Base-by-base conservation (phyloP, 2,113 vertebrate genomes). In the Poicephalus meyeri region DNA sequence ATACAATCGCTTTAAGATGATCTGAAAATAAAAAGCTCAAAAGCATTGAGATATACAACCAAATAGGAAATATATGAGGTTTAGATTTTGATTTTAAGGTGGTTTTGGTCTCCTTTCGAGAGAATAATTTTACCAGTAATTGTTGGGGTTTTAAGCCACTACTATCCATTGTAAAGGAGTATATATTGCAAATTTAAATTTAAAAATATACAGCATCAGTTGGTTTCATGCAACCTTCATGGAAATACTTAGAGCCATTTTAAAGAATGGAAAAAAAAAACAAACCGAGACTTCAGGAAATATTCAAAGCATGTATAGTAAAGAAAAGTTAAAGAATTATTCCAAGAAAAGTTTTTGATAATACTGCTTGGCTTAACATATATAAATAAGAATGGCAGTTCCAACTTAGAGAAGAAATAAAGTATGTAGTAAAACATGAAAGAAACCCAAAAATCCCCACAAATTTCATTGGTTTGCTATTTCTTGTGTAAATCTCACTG, bases 381-480 rank as follows among this genome's bases (percentile, higher is more conserved):
- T 50, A 8, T 65, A 46, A 88, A 44, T n/a, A 80, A 8, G 31
- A 84, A 79, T 56, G 23, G 17, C n/a, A 81, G 13, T 66, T 71
- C 14, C 33, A 88, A 64, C 28, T 71, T 44, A 21, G 24, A 41
- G 55, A 86, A 71, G 11, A 91, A 91, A 83, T 41, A 66, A 58
- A 66, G 24, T 16, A 49, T 71, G 19, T 21, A 85, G 25, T 41
- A 74, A 88, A 65, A 65, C 31, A 76, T 21, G 6, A 15, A 26
- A 80, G 71, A 53, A 41, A 11, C 0, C 13, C 13, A 13, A 33
- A 14, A 9, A n/a, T 23, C 0, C 19, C 20, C 55, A 58, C 56
- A 58, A 17, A 74, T 63, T 73, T 91, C 55, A 74, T 76, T 52
- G 17, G 10, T 83, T 84, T 73, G 29, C 42, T 76, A n/a, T 70